Base-by-base conservation (phyloP, 2,888 invertebrate genomes). In the Andrena flavipes region DNA sequence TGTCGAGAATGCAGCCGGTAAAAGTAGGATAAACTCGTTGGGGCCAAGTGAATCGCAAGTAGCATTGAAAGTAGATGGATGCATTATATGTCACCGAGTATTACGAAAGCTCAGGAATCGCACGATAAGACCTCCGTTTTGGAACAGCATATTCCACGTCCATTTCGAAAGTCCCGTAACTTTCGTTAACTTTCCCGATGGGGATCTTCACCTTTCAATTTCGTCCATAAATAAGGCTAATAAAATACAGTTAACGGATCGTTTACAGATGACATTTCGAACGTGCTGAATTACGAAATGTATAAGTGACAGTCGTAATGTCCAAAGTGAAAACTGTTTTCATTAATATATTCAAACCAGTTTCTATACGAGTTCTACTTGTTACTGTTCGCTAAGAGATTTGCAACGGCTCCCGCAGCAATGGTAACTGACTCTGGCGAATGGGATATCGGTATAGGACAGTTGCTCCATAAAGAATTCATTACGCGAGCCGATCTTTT, bases 341-440 rank as follows among this genome's bases (percentile, higher is more conserved):
- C 82, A 71, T 75, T 62, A 54, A 42, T 42, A 42, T 42, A 16
- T 75, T 82, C 70, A 71, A 71, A 82, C 81, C 75, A 82, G 81
- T 80, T 80, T 71, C 23, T 35, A 35, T 62, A 69, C 64, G 62
- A 35, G 71, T 67, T 29, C 59, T 54, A 54, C 78, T 67, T 67
- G 56, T 54, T 67, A 51, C 48, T 26, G 23, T 13, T 49, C 20
- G 56, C 54, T 35, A 64, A 59, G 56, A 42, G 65, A 51, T 30
- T 60, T 42, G 35, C 60, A 65, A 67, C 26, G 48, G 30, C 33
- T 20, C 20, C 35, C n/a, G 35, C 23, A 8, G 48, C 33, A 64
- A 56, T 23, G n/a, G 13, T 4, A 48, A 71, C 51, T 33, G 71
- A 80, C 71, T 71, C 51, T 8, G 13, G 54, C 7, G 8, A 48